These are phyloP conservation scores for Lottia scabra DNA, from an alignment of 2,888 invertebrate genomes.

Conservation along the genomic window DNA sequence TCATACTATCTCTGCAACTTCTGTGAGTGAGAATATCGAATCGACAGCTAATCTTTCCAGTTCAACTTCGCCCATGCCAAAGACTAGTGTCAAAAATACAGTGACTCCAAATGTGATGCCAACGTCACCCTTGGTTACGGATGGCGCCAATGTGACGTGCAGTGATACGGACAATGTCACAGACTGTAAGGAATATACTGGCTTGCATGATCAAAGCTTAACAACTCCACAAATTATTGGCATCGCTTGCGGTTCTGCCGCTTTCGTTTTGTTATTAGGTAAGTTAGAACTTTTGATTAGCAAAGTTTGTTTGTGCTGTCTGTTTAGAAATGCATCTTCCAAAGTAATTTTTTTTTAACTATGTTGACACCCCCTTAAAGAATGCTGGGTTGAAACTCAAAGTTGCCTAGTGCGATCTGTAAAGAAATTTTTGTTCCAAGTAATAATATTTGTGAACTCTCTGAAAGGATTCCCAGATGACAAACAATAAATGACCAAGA, in stretches of 20 bases:
- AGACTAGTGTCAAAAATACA: not conserved
- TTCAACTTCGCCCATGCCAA: not conserved
- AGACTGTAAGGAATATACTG: slow-evolving; percentile 15
- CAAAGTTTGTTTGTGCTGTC: too few species aligned
- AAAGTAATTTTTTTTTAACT: too few species aligned
- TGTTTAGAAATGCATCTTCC: too few species aligned
- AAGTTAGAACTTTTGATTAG: not conserved
- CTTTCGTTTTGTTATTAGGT: slow-evolving; percentile 22
- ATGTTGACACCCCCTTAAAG: too few species aligned
- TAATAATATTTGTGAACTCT: too few species aligned
- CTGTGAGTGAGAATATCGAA: not conserved
- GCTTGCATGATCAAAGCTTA: slow-evolving; percentile 5
- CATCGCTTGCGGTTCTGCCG: slow-evolving; percentile 19
- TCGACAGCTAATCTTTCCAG: not conserved
- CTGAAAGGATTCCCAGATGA: too few species aligned
- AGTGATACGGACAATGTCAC: slow-evolving; percentile 10
- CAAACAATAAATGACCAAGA: too few species aligned
- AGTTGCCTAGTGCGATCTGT: too few species aligned
- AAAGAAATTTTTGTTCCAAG: too few species aligned
- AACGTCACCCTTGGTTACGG: not conserved
- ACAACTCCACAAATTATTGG: slow-evolving; percentile 22
- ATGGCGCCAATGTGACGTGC: not conserved
- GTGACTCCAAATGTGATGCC: not conserved
- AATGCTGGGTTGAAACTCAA: too few species aligned
- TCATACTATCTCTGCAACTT: not conserved